Percentiles rank a stretch among this genome's conserved stretches.
These are phyloP conservation scores for Gallinago undulata DNA, from an alignment of 2,113 vertebrate species.

Conservation along the genomic window DNA sequence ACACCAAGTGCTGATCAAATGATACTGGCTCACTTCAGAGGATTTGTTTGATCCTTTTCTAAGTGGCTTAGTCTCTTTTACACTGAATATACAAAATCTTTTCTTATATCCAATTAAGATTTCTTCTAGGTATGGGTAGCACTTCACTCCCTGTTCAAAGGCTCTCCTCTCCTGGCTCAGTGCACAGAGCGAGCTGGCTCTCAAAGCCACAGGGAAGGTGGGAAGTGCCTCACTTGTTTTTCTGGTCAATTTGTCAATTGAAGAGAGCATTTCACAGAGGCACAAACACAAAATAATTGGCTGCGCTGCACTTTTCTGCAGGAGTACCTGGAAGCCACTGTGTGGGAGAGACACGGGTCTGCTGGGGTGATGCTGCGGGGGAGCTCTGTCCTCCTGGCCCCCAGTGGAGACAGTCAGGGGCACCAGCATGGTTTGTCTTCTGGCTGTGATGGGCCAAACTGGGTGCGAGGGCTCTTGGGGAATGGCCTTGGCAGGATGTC, in stretches of 20 bases:
- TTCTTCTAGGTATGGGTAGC: background rate
- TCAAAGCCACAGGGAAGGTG: background rate
- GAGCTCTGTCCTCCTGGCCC: background rate
- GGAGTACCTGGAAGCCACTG: background rate
- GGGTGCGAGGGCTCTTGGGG: too few species aligned
- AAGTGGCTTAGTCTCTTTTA: slow-evolving; percentile 24
- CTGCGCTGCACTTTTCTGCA: background rate
- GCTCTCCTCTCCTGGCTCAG: background rate
- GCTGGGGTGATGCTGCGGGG: background rate
- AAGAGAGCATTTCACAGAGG: background rate
- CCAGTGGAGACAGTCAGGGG: rapidly evolving
- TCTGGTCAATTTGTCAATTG: background rate
- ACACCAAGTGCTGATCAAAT: background rate
- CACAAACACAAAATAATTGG: background rate
- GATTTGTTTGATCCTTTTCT: slow-evolving; percentile 23
- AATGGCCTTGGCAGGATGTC: background rate
- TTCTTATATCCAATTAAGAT: slow-evolving; percentile 16
- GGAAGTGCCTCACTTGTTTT: background rate
- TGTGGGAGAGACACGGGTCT: rapidly evolving
- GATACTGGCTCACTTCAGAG: background rate
- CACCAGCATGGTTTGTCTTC: rapidly evolving
- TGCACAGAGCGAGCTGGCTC: rapidly evolving
- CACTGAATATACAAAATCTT: slow-evolving; percentile 14
- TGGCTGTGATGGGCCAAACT: background rate
- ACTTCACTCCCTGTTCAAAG: background rate